Evolutionary conservation across 1,140 invertebrate species (phyloP).

Genomic region (Lanistes nyassanus): DNA sequence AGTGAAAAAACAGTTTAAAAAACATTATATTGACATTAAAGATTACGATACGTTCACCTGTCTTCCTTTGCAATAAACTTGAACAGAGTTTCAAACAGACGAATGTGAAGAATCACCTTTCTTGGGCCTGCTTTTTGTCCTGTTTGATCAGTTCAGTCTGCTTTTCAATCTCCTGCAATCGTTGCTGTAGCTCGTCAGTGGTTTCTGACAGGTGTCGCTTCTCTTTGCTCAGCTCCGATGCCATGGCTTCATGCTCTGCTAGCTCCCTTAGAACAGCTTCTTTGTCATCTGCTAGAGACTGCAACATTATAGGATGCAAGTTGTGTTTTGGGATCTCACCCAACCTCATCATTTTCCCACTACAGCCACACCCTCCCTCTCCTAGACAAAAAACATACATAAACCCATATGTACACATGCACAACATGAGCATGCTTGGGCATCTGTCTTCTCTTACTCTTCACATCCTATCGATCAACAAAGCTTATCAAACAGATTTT

Average conservation of each 20-base stretch:
- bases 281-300: constrained; percentile 38
- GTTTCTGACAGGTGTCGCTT: constrained; percentile 43
- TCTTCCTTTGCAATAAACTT: background rate
- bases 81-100: background rate
- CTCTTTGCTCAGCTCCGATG: constrained; percentile 43
- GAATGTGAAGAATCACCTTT: constrained; percentile 37
- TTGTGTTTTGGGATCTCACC: background rate
- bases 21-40: background rate
- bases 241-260: constrained; percentile 36
- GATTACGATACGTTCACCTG: background rate
- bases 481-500: no score
- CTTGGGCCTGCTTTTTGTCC: constrained; percentile 52
- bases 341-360: background rate
- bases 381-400: background rate
- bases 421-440: no score
- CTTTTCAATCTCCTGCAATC: constrained; percentile 51
- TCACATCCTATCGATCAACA: no score
- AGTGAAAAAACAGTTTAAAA: background rate
- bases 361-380: background rate
- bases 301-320: background rate
- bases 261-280: constrained; percentile 39
- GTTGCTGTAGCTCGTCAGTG: constrained; percentile 37
- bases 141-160: constrained; percentile 44
- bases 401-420: background rate
- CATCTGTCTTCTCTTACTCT: no score